A percentile compares a stretch with the other conserved stretches of the same genome.
phyloP scores from a whole-genome alignment of 2,888 invertebrate species.

The Atrina japonica region DNA sequence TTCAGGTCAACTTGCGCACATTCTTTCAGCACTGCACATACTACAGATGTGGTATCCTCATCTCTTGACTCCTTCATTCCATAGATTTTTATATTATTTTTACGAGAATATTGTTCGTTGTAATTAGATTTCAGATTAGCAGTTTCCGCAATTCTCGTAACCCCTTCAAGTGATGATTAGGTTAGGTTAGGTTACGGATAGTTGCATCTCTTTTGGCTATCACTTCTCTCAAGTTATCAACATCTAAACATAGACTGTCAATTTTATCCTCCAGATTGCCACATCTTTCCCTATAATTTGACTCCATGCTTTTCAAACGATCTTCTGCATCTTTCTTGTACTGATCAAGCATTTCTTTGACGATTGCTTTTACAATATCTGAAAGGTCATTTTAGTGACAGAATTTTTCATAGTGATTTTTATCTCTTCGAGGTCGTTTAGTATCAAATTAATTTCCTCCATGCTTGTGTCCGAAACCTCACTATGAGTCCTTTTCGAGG shows the following conservation, averaged over 20 bases:
- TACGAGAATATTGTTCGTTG: constrained; percentile 6
- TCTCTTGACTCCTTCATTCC: constrained; percentile 2
- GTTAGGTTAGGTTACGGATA: constrained; percentile 2
- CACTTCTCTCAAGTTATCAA: constrained; percentile 5
- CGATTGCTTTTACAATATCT: not conserved
- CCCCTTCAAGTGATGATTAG: constrained; percentile 1
- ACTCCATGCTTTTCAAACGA: not conserved
- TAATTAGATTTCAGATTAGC: not conserved
- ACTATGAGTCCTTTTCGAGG: not conserved
- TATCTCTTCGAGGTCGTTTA: not conserved
- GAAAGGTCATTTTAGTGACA: constrained; percentile 1
- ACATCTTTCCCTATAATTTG: not conserved
- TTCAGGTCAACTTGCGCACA: constrained; percentile 1
- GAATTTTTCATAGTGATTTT: constrained; percentile 7
- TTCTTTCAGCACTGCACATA: not conserved
- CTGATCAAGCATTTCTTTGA: constrained; percentile 6
- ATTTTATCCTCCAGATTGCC: constrained; percentile 3
- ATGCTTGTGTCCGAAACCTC: not conserved
- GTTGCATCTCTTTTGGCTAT: constrained; percentile 6
- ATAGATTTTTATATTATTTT: constrained; percentile 10
- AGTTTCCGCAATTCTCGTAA: not conserved
- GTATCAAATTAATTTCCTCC: not conserved
- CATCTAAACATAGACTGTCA: not conserved
- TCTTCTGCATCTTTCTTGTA: constrained; percentile 6
- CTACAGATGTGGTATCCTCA: not conserved